Evolutionary conservation across 2,888 invertebrate species (phyloP).

Genomic region (Venustoraphidia nigricollis): DNA sequence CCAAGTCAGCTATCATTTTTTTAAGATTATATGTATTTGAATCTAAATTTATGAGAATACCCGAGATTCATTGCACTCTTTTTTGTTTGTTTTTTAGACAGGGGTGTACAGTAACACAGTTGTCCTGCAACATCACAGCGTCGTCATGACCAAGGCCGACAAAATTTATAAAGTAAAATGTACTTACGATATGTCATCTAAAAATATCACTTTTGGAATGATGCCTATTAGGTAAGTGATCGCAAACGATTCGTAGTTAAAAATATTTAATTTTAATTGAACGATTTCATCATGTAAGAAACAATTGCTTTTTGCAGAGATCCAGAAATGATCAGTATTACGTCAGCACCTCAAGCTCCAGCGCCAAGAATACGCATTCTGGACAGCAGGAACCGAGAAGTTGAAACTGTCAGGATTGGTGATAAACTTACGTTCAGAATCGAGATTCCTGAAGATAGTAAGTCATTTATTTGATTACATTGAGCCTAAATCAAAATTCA

Average conservation of each 20-base stretch:
- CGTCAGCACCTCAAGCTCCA: constrained; percentile 87
- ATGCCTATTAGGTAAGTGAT: constrained; percentile 70
- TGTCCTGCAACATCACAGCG: constrained; percentile 86
- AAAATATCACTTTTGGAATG: constrained; percentile 94
- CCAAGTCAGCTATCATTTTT: too few species aligned
- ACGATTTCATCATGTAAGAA: not conserved
- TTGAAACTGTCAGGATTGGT: constrained; percentile 87
- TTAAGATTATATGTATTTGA: too few species aligned
- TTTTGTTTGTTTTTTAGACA: constrained; percentile 41
- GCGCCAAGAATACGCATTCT: constrained; percentile 86
- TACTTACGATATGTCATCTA: constrained; percentile 91
- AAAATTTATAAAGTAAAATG: constrained; percentile 94
- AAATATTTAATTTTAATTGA: too few species aligned
- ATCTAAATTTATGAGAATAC: too few species aligned
- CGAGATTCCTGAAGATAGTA: constrained; percentile 92
- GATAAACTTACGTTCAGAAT: constrained; percentile 90
- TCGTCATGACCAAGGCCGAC: constrained; percentile 92
- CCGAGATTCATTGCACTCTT: not conserved
- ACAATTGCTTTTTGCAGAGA: constrained; percentile 38
- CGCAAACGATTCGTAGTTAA: too few species aligned
- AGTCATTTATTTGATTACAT: constrained; percentile 25
- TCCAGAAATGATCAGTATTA: constrained; percentile 92
- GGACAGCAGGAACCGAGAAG: constrained; percentile 73
- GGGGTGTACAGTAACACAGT: constrained; percentile 90
- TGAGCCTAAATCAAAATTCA: not conserved